These are phyloP conservation scores for Gymnogyps californianus DNA, from an alignment of 2,113 vertebrate species.

Conservation along the genomic window DNA sequence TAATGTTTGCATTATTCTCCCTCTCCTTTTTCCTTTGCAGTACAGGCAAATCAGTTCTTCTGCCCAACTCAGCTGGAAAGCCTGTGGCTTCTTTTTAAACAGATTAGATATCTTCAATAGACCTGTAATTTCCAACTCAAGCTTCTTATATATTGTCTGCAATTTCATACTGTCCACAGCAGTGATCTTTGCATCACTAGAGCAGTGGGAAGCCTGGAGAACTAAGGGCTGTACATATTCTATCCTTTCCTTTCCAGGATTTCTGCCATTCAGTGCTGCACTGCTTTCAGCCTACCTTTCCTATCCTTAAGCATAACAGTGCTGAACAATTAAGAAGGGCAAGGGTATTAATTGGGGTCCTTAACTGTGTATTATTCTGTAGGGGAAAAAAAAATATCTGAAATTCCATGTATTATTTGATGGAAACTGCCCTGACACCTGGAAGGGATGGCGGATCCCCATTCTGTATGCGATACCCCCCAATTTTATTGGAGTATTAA, in stretches of 20 bases:
- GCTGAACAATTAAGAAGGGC: background rate
- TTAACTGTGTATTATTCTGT: background rate
- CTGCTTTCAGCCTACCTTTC: background rate
- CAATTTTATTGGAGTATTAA: background rate
- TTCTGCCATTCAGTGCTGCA: background rate
- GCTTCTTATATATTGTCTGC: background rate
- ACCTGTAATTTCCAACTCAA: background rate
- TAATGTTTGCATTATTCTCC: background rate
- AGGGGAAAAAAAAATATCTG: background rate
- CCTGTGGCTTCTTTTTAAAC: background rate
- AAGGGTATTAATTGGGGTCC: background rate
- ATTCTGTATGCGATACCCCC: background rate
- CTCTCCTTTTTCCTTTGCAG: background rate
- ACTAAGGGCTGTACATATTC: background rate
- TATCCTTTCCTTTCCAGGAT: background rate
- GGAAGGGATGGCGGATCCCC: background rate
- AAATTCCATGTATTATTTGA: background rate
- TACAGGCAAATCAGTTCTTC: background rate
- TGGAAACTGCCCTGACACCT: background rate
- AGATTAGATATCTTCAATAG: background rate
- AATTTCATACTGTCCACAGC: background rate
- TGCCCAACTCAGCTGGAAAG: background rate
- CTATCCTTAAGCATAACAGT: background rate
- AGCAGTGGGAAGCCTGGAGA: background rate
- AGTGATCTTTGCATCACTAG: background rate